These are phyloP conservation scores for Lissocephala sabroskyi DNA, from an alignment of 2,888 invertebrate species.

Conservation along the genomic window DNA sequence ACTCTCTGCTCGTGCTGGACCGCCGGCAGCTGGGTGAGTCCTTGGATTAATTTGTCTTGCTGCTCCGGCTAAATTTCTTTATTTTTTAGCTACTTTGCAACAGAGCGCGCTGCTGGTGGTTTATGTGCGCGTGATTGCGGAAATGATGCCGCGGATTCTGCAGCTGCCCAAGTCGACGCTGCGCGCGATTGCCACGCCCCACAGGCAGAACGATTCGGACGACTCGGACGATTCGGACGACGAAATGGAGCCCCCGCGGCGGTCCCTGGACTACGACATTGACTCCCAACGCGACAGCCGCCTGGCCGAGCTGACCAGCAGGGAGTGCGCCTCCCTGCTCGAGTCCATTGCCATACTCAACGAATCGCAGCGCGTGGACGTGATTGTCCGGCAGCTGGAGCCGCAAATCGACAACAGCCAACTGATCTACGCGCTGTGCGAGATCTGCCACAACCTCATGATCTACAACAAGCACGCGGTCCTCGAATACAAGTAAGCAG, in stretches of 20 bases:
- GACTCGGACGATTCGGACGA: slow-evolving; percentile 47
- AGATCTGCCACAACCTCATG: slow-evolving; percentile 88
- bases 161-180: slow-evolving; percentile 68
- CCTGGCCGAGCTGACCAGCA: slow-evolving; percentile 38
- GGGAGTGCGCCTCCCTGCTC: slow-evolving; percentile 62
- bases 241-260: slow-evolving; percentile 23
- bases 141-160: slow-evolving; percentile 68
- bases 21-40: slow-evolving; percentile 61
- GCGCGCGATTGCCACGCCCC: slow-evolving; percentile 36
- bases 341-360: slow-evolving; percentile 78
- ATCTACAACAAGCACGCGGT: slow-evolving; percentile 86
- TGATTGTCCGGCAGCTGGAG: slow-evolving; percentile 73
- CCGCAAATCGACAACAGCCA: slow-evolving; percentile 71
- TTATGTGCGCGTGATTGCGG: slow-evolving; percentile 69
- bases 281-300: slow-evolving; percentile 27
- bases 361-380: slow-evolving; percentile 75
- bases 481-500: slow-evolving; percentile 85
- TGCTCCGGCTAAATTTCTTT: too few species aligned
- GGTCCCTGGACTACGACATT: slow-evolving; percentile 38
- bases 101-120: slow-evolving; percentile 48
- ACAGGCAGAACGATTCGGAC: slow-evolving; percentile 61
- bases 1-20: slow-evolving; percentile 69
- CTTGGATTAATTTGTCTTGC: too few species aligned
- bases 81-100: slow-evolving; percentile 48
- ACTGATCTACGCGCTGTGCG: slow-evolving; percentile 80